A percentile compares a stretch with the other conserved stretches of the same genome.
Evolutionary conservation across 1,140 invertebrate genomes (phyloP).

Genomic region (Lucilia cuprina): DNA sequence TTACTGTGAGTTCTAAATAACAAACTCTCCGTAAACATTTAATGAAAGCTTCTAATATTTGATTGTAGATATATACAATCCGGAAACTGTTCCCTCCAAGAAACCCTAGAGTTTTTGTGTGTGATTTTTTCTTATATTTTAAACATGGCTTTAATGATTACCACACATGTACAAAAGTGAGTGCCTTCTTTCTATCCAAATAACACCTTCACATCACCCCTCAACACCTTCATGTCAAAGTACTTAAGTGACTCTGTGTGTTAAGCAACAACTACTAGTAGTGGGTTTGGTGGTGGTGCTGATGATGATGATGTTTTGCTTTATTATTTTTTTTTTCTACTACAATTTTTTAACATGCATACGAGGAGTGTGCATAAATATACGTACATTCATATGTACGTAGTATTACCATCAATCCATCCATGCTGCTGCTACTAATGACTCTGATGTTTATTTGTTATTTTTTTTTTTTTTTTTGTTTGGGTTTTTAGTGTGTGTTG

Average conservation of each 20-base stretch:
- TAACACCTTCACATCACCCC: neutral
- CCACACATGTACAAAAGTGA: neutral
- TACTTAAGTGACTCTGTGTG: neutral
- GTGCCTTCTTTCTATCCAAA: neutral
- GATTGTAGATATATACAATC: no score
- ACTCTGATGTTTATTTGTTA: constrained; percentile 19
- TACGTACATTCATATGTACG: no score
- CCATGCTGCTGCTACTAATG: constrained; percentile 16
- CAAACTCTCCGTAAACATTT: no score
- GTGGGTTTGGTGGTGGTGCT: neutral
- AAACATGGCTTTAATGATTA: constrained; percentile 15
- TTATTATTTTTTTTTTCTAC: neutral
- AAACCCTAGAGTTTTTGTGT: neutral
- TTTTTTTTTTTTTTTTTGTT: constrained; percentile 9
- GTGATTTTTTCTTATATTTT: neutral
- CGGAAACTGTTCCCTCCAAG: no score
- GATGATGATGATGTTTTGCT: neutral
- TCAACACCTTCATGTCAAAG: neutral
- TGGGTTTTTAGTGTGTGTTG: neutral
- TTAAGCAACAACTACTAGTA: neutral
- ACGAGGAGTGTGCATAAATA: neutral
- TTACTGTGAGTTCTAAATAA: no score
- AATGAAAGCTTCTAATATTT: no score
- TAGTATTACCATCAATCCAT: constrained; percentile 20
- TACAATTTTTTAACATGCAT: neutral